These are phyloP conservation scores for Paramormyrops kingsleyae DNA, from an alignment of 2,113 vertebrate species.

Conservation along the genomic window DNA sequence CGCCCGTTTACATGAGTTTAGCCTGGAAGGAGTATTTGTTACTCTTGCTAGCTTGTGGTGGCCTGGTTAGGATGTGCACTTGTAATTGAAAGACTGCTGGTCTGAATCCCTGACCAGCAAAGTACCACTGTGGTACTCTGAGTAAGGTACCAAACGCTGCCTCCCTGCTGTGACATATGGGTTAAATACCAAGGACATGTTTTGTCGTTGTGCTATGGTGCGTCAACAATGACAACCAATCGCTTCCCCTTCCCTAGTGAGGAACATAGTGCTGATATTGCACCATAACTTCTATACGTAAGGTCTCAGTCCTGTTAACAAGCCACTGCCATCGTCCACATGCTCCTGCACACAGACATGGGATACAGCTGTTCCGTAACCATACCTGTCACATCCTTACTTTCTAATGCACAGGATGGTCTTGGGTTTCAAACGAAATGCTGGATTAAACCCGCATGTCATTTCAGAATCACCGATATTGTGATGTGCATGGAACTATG, in stretches of 20 bases:
- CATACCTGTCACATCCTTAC: neutral
- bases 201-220: too few species aligned
- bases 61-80: too few species aligned
- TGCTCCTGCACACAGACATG: neutral
- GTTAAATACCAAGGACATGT: too few species aligned
- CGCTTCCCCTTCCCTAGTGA: conserved; percentile 18
- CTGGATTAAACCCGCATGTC: neutral
- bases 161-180: too few species aligned
- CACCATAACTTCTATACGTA: conserved; percentile 60
- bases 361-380: neutral
- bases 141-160: too few species aligned
- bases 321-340: neutral
- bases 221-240: too few species aligned
- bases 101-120: too few species aligned
- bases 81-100: too few species aligned
- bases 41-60: conserved; percentile 15
- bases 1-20: conserved; percentile 41
- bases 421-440: neutral
- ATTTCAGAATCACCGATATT: neutral
- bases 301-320: conserved; percentile 41
- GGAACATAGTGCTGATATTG: conserved; percentile 52
- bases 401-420: neutral
- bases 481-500: neutral
- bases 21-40: conserved; percentile 38
- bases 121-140: too few species aligned